These are phyloP conservation scores for Spea hammondii DNA, from an alignment of 2,797 vertebrate species.

Conservation along the genomic window DNA sequence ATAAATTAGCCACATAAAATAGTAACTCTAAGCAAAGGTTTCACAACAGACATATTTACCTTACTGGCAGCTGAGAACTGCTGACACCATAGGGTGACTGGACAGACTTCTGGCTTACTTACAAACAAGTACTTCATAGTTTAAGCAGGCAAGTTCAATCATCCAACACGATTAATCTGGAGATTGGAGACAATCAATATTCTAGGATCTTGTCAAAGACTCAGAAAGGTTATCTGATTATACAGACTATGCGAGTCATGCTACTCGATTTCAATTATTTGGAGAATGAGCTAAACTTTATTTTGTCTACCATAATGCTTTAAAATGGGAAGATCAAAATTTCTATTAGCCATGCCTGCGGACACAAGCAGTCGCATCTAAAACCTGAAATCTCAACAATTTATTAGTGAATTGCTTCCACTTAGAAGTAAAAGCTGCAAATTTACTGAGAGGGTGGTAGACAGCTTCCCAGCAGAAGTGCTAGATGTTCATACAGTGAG, in stretches of 20 bases:
- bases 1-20: slow-evolving; percentile 36
- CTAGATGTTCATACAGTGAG: too few species aligned
- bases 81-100: slow-evolving; percentile 34
- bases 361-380: too few species aligned
- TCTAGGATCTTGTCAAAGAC: slow-evolving; percentile 43
- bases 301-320: slow-evolving; percentile 17
- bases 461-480: too few species aligned
- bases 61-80: slow-evolving; percentile 21
- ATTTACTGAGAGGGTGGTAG: too few species aligned
- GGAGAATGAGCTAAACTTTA: slow-evolving; percentile 26
- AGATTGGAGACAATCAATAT: slow-evolving; percentile 44
- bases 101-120: slow-evolving; percentile 25
- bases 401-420: too few species aligned
- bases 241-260: slow-evolving; percentile 25
- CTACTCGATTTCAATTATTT: slow-evolving; percentile 34
- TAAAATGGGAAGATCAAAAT: neutral
- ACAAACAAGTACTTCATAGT: slow-evolving; percentile 37
- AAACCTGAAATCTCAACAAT: too few species aligned
- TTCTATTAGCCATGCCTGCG: neutral
- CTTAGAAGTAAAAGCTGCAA: too few species aligned
- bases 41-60: slow-evolving; percentile 23
- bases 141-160: slow-evolving; percentile 38
- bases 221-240: slow-evolving; percentile 46
- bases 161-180: slow-evolving; percentile 49
- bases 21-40: slow-evolving; percentile 44